Evolutionary conservation across 2,797 vertebrate genomes (phyloP), one percentile per base, ranked within the genome.

Genomic region (Atherinosoma microstoma): DNA sequence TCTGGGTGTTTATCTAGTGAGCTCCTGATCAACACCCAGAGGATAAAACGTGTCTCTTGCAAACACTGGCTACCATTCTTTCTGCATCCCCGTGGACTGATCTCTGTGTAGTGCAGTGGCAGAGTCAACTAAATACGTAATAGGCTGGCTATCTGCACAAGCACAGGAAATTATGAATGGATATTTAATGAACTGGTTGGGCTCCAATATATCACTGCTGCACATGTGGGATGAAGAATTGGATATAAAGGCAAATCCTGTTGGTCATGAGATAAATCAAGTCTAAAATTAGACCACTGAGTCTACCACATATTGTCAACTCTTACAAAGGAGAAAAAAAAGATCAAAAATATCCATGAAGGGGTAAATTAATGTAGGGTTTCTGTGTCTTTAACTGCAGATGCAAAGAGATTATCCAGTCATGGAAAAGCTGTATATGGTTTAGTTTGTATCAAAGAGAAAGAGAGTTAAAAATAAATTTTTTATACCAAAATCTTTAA

Each of bases 131-230:
- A 89, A 91, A 89, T 87, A 83, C 89, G 77, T 84, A 90, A 89
- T 81, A 76, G 58, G 73, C 65, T 20, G 62, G 59, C 83, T 80
- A 84, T 91, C 84, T 89, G 73, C 70, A 70, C 78, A 79, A 70
- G 79, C 81, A 78, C 66, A 78, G 87, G 83, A 90, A 90, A 91
- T 90, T 84, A 89, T 79, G 16, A 84, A 89, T 91, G 81, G 89
- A 89, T 87, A 85, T 87, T 90, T 84, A 90, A 92, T 91, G 85
- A 89, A 84, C 75, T 82, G 67, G 75, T 83, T 75, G 80, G 77
- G 59, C 69, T 75, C 78, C 57, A 65, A 90, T 90, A 84, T 74
- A 88, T 90, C 83, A 90, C 77, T 79, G 70, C 24, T 59, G 63
- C 75, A 66, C 56, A 57, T 79, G 79, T 89, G 70, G 61, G 83